A percentile compares a stretch with the other conserved stretches of the same genome.
These are phyloP conservation scores for Cerceris ruficornis DNA, from an alignment of 2,888 invertebrate genomes.

Conservation along the genomic window DNA sequence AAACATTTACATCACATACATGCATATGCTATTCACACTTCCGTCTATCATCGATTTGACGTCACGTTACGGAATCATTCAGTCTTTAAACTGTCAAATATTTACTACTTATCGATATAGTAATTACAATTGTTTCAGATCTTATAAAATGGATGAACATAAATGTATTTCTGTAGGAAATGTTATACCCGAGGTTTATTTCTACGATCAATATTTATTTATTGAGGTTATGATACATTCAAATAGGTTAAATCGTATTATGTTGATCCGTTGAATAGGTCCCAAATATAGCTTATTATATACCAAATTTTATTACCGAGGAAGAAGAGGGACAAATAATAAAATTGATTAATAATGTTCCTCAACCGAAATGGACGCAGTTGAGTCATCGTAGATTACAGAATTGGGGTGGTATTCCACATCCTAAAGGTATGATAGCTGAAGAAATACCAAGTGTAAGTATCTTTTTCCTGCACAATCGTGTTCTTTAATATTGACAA, in stretches of 20 bases:
- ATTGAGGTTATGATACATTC: slow-evolving; percentile 33
- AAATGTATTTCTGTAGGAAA: slow-evolving; percentile 25
- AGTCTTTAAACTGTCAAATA: not conserved
- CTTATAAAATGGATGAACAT: slow-evolving; percentile 34
- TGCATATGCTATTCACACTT: too few relatives aligned
- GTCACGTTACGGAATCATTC: not conserved
- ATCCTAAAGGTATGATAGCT: slow-evolving; percentile 95
- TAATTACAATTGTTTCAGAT: not conserved
- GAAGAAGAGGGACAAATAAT: slow-evolving; percentile 89
- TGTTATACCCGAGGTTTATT: slow-evolving; percentile 48
- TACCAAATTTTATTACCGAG: slow-evolving; percentile 92
- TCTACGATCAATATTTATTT: not conserved
- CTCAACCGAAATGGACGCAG: slow-evolving; percentile 98
- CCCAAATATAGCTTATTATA: slow-evolving; percentile 88
- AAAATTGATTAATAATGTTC: slow-evolving; percentile 89
- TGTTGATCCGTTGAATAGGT: slow-evolving; percentile 78
- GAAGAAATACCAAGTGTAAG: slow-evolving; percentile 89
- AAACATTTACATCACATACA: too few relatives aligned
- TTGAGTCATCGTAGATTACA: slow-evolving; percentile 95
- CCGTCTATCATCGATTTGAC: too few relatives aligned
- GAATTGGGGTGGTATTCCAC: slow-evolving; percentile 98
- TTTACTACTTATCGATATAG: not conserved
- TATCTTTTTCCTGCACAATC: slow-evolving; percentile 11
- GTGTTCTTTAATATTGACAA: too few relatives aligned
- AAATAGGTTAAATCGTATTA: not conserved